These are phyloP conservation scores for Perca flavescens DNA, from an alignment of 2,113 vertebrate species.

Conservation along the genomic window DNA sequence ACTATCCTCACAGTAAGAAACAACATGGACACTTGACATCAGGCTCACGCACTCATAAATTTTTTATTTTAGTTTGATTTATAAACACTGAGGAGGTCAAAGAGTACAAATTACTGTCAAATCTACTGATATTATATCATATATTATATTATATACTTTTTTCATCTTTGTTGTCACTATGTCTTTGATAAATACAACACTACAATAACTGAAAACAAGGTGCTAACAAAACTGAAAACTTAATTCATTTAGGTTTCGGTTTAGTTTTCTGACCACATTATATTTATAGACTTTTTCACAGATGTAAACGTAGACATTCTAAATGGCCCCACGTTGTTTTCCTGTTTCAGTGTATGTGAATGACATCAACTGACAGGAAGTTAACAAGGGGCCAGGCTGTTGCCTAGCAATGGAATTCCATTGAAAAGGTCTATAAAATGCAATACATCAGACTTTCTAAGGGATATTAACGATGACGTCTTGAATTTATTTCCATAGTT, in stretches of 20 bases:
- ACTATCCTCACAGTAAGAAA: constrained; percentile 90
- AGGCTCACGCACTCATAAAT: background rate
- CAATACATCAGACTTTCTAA: background rate
- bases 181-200: background rate
- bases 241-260: background rate
- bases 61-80: background rate
- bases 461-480: background rate
- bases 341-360: too few relatives aligned
- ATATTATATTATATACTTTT: background rate
- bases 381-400: too few relatives aligned
- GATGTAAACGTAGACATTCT: too few relatives aligned
- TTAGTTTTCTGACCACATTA: background rate
- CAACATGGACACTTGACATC: background rate
- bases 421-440: background rate
- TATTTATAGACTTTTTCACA: background rate
- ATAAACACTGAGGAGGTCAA: background rate
- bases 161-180: background rate
- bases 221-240: background rate
- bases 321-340: too few relatives aligned
- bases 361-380: too few relatives aligned
- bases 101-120: background rate
- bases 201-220: background rate
- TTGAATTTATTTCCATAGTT: background rate
- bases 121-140: background rate
- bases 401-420: too few relatives aligned